phyloP scores from a whole-genome alignment of 2,113 vertebrate genomes.

The mouse (Mus musculus) region GRCm39 chr6:101716501-101717000 shows the following conservation, averaged over 20 bases:
- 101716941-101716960: accelerated
- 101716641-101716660: background rate
- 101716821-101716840: background rate
- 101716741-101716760: background rate
- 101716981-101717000: background rate
- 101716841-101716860: background rate
- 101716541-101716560: background rate
- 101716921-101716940: no score
- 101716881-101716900: background rate
- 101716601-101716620: background rate
- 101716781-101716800: background rate
- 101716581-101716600: background rate
- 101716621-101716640: no score
- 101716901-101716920: background rate
- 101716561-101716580: background rate
- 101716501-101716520: background rate
- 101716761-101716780: background rate
- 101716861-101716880: background rate
- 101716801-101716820: background rate
- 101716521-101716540: accelerated
- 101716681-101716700: background rate
- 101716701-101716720: background rate
- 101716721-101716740: background rate
- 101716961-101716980: background rate
- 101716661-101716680: background rate